Evolutionary conservation across 2,113 vertebrate genomes (phyloP).

Genomic region (Ceyx margarethae): DNA sequence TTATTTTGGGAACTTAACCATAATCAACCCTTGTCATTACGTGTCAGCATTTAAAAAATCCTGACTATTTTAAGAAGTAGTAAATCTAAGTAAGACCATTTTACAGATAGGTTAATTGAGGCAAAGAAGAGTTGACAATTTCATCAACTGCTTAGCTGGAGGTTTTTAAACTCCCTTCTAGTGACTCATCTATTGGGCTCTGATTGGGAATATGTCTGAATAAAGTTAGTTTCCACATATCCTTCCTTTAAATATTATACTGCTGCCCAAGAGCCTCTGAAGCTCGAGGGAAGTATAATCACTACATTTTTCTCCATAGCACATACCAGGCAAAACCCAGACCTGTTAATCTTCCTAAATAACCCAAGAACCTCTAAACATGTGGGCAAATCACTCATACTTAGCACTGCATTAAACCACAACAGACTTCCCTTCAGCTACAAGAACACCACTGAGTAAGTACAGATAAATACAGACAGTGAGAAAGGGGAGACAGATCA

Average conservation of each 20-base stretch:
- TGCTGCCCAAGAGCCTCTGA: neutral
- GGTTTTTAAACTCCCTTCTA: neutral
- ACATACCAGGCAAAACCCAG: neutral
- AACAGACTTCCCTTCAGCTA: neutral
- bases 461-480: neutral
- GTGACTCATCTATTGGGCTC: neutral
- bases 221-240: neutral
- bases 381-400: neutral
- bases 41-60: neutral
- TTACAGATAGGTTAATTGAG: neutral
- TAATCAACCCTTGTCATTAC: neutral
- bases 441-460: neutral
- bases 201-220: neutral
- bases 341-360: neutral
- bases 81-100: neutral
- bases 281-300: neutral
- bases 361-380: neutral
- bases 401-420: neutral
- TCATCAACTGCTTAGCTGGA: neutral
- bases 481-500: neutral
- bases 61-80: neutral
- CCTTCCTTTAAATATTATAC: neutral
- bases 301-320: neutral
- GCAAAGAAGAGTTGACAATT: neutral
- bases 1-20: neutral